Conservation (phyloP, 2,888 invertebrate species). For the Sylvicola cinctus region DNA sequence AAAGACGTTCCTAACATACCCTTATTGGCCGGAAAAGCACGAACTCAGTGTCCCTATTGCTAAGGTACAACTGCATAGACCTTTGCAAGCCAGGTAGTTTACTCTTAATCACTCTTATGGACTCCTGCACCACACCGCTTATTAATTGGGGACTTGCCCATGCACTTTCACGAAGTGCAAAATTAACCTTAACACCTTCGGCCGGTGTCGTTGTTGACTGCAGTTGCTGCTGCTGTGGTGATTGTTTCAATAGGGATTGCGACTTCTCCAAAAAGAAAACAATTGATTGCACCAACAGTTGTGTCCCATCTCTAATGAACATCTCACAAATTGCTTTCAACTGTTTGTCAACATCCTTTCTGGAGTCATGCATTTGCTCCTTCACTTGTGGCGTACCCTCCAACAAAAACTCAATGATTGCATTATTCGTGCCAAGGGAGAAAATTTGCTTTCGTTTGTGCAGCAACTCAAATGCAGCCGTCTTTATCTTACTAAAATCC, state of each 20-base stretch:
- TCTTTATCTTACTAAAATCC: conserved; percentile 84
- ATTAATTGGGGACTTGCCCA: conserved; percentile 54
- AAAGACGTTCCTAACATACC: conserved; percentile 26
- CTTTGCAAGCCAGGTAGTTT: conserved; percentile 63
- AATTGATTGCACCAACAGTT: conserved; percentile 53
- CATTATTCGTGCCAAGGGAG: conserved; percentile 69
- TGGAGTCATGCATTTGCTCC: conserved; percentile 81
- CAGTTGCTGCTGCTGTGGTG: conserved; percentile 1
- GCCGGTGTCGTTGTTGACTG: not conserved
- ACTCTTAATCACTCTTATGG: conserved; percentile 57
- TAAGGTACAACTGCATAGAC: conserved; percentile 86
- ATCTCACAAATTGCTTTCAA: conserved; percentile 75
- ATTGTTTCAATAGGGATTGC: conserved; percentile 12
- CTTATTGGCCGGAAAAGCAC: conserved; percentile 88
- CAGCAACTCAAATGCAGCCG: conserved; percentile 54
- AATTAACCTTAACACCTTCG: conserved; percentile 13
- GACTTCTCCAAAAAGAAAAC: conserved; percentile 56
- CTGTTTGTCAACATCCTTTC: conserved; percentile 88
- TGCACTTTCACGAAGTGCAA: conserved; percentile 27
- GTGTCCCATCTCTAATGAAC: conserved; percentile 64
- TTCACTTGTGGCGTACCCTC: conserved; percentile 88
- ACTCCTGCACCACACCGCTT: conserved; percentile 50
- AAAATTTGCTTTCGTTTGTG: conserved; percentile 72
- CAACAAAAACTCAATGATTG: conserved; percentile 73
- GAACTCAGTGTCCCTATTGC: conserved; percentile 92